Evolutionary conservation across 2,797 vertebrate genomes (phyloP).

Genomic region (Scomberomorus guttatus): DNA sequence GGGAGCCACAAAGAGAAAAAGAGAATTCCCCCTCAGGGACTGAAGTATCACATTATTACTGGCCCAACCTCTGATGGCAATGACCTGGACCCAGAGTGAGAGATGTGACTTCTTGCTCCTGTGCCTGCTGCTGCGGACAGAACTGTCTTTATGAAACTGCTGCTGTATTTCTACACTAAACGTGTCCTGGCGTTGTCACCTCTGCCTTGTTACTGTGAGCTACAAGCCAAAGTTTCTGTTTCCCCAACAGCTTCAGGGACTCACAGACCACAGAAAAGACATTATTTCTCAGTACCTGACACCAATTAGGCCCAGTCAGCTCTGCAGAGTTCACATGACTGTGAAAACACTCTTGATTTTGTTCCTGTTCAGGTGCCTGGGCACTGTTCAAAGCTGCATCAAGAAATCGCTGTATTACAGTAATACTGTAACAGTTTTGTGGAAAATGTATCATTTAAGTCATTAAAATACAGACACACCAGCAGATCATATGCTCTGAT

Average conservation of each 20-base stretch:
- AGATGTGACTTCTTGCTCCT: not conserved
- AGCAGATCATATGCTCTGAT: no score
- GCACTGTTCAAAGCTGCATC: not conserved
- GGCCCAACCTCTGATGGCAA: constrained; percentile 13
- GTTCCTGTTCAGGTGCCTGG: not conserved
- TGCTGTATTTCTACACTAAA: not conserved
- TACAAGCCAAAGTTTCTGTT: not conserved
- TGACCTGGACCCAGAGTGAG: constrained; percentile 44
- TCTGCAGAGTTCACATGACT: not conserved
- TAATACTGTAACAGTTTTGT: not conserved
- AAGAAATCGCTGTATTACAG: not conserved
- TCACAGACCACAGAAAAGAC: constrained; percentile 3
- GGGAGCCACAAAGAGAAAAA: constrained; percentile 3
- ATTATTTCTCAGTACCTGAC: constrained; percentile 19
- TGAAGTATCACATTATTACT: constrained; percentile 18
- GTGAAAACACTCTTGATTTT: not conserved
- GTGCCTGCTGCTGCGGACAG: not conserved
- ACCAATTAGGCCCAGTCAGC: constrained; percentile 33
- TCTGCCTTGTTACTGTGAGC: constrained; percentile 21
- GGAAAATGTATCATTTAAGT: not conserved
- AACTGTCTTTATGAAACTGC: constrained; percentile 10
- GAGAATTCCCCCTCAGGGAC: constrained; percentile 22
- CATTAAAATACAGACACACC: not conserved
- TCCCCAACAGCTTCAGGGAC: not conserved
- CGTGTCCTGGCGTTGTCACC: constrained; percentile 33